Evolutionary conservation across 2,888 invertebrate species (phyloP).

Genomic region (Drosophila hawaiiensis): DNA sequence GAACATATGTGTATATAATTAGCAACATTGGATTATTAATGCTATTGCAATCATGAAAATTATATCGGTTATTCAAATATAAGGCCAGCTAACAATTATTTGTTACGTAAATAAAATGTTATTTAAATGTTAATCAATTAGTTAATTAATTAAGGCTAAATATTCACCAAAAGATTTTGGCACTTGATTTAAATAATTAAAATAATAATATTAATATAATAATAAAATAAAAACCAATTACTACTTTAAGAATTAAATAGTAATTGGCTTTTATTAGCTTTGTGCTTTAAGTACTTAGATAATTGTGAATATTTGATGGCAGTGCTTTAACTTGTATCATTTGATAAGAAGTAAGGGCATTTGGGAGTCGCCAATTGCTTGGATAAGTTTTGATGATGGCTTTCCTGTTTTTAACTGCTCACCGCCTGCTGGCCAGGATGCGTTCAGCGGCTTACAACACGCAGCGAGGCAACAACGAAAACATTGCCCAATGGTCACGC

Average conservation of each 20-base stretch:
- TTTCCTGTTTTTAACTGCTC: conserved; percentile 73
- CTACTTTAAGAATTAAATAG: not conserved
- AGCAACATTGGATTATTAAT: not conserved
- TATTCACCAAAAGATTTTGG: not conserved
- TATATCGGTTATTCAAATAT: not conserved
- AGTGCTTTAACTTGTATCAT: not conserved
- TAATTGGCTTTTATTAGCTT: not conserved
- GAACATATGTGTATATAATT: not conserved
- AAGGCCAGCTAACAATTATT: not conserved
- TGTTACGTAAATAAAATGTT: not conserved
- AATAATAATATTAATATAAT: not conserved
- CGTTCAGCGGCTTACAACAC: conserved; percentile 69
- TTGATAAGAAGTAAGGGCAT: conserved; percentile 15
- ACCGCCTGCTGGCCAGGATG: conserved; percentile 76
- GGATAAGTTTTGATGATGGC: conserved; percentile 49
- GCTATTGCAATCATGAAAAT: not conserved
- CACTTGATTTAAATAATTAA: not conserved
- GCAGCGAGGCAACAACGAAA: conserved; percentile 40
- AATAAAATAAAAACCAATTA: too few species aligned
- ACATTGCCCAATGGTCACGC: conserved; percentile 63
- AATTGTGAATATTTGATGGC: not conserved
- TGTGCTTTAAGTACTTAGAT: not conserved
- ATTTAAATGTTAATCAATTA: not conserved
- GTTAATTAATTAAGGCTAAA: too few species aligned
- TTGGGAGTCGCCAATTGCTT: not conserved